phyloP scores from a whole-genome alignment of 2,888 invertebrate genomes.

The Conistra vaccinii region DNA sequence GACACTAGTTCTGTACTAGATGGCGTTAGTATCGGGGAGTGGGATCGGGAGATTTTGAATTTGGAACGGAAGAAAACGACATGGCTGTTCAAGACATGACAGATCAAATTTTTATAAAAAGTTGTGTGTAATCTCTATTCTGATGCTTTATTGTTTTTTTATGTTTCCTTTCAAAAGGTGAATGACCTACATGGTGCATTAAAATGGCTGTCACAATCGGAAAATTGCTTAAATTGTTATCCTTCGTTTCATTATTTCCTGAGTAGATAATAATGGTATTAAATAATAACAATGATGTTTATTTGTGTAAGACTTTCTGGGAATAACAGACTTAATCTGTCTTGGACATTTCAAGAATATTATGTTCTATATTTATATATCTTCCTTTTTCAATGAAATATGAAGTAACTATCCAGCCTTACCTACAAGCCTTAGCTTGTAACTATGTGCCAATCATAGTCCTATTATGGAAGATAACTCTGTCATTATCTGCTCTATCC shows the following conservation, averaged over 20 bases:
- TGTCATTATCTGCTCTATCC: conserved; percentile 64
- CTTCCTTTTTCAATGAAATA: not conserved
- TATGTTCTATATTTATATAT: not conserved
- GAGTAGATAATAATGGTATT: not conserved
- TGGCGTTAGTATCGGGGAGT: conserved; percentile 54
- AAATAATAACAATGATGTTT: not conserved
- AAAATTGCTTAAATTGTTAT: not conserved
- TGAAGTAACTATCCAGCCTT: not conserved
- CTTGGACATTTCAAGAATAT: not conserved
- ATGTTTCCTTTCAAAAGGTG: conserved; percentile 13
- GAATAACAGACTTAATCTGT: not conserved
- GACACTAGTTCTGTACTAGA: conserved; percentile 53
- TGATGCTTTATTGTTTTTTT: too few species aligned
- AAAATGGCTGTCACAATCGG: not conserved
- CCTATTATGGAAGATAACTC: conserved; percentile 53
- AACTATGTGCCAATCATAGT: conserved; percentile 33
- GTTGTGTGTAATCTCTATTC: not conserved
- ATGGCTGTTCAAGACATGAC: not conserved
- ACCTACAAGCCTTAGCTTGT: not conserved
- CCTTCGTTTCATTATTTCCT: not conserved
- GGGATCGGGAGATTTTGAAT: conserved; percentile 29
- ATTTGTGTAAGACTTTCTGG: not conserved
- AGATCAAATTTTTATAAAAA: not conserved
- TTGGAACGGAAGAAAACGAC: conserved; percentile 18
- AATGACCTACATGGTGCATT: conserved; percentile 21